Evolutionary conservation across 2,888 invertebrate genomes (phyloP), one percentile per base, ranked within the genome.

Genomic region (Stenurella melanura): DNA sequence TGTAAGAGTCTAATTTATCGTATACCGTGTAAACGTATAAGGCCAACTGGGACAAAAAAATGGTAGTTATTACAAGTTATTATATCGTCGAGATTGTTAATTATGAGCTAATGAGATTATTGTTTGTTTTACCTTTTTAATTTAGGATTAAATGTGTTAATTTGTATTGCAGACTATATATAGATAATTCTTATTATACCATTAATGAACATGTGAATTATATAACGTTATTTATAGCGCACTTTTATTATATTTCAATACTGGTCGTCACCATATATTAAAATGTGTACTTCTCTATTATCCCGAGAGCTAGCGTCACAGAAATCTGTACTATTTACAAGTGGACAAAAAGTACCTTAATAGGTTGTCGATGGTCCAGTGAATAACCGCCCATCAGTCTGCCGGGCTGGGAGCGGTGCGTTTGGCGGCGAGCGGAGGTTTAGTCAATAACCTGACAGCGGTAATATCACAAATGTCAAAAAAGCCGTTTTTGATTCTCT

Each of bases 1-100:
- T 42, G 61, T 68, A 30, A 68, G 54, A 56, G 56, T 30, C 50
- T 26, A 21, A 54, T 68, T 68, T 68, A 68, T 68, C n/a, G 12
- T 26, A 34, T 34, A 17, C 30, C 10, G 61, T 34, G 30, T 63
- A 63, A 50, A 50, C 50, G 50, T 50, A 50, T 50, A 50, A 15
- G n/a, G 50, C 61, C 61, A 17, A 63, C 61, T 30, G n/a, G 30
- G 61, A 34, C 26, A 34, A 34, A 63, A n/a, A 30, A 63, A n/a
- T 63, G 61, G 21, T 61, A n/a, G 21, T 15, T 63, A 63, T 63
- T 63, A 63, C 30, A n/a, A 50, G 61, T 30, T 63, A 63, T 30
- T 30, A n/a, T 34, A 30, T 63, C 34, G 34, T 18, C 18, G 34
- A 10, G n/a, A 2, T 34, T 17, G 17, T 63, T 63, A 63, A 63